Evolutionary conservation across 2,888 invertebrate species (phyloP).

Genomic region (Mactromeris polynyma): DNA sequence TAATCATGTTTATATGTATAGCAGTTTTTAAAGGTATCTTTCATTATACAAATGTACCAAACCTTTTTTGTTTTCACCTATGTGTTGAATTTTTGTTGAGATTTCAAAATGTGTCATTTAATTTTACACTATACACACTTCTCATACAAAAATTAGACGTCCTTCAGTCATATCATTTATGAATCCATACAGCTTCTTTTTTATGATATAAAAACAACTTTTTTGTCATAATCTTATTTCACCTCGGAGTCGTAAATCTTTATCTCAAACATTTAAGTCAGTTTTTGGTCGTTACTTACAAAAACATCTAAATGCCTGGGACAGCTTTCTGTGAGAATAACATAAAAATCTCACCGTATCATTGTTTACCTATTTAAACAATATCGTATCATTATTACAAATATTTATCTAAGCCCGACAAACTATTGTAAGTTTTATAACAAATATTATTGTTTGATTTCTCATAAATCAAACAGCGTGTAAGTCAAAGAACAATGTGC

Average conservation of each 20-base stretch:
- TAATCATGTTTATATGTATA: too few species aligned
- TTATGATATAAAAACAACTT: background rate
- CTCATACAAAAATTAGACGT: background rate
- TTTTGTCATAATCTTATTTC: background rate
- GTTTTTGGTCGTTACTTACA: background rate
- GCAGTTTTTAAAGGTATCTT: too few species aligned
- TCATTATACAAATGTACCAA: too few species aligned
- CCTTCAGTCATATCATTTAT: background rate
- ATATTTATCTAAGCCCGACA: slow-evolving; percentile 13
- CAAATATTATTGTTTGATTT: slow-evolving; percentile 32
- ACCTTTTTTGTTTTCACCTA: too few species aligned
- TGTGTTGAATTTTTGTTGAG: background rate
- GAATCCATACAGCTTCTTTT: background rate
- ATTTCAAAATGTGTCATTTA: background rate
- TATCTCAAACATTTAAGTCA: background rate
- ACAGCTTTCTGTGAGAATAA: background rate
- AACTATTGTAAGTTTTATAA: background rate
- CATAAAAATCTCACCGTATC: background rate
- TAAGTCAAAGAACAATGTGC: background rate
- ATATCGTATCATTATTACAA: slow-evolving; percentile 12
- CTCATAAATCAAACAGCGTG: slow-evolving; percentile 31
- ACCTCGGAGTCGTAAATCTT: slow-evolving; percentile 16
- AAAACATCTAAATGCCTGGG: background rate
- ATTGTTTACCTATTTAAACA: slow-evolving; percentile 8
- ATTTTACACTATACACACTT: background rate